Evolutionary conservation across 2,888 invertebrate genomes (phyloP).

Genomic region (Pinctada fucata): DNA sequence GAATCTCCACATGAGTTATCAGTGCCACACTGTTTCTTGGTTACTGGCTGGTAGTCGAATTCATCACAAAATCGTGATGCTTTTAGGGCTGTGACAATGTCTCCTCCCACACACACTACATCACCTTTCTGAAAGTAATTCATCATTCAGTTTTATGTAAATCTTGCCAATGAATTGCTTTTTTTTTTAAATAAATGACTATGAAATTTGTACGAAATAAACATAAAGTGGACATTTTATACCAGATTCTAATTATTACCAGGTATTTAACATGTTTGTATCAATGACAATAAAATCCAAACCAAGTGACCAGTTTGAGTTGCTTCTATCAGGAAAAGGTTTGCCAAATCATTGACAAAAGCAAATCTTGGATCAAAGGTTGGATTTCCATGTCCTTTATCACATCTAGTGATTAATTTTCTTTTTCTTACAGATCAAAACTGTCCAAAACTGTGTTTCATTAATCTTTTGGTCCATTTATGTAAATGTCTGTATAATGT

Average conservation of each 20-base stretch:
- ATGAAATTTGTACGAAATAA: neutral
- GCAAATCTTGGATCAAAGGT: too few relatives aligned
- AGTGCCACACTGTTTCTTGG: slow-evolving; percentile 27
- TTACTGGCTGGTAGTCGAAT: slow-evolving; percentile 54
- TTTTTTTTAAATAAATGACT: neutral
- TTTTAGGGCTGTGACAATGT: slow-evolving; percentile 54
- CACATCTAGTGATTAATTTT: too few relatives aligned
- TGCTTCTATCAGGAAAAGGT: too few relatives aligned
- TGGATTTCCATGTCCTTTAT: too few relatives aligned
- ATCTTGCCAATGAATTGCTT: too few relatives aligned
- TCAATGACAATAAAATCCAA: neutral
- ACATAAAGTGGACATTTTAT: neutral
- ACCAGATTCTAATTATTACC: neutral
- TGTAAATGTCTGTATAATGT: too few relatives aligned
- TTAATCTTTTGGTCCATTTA: too few relatives aligned
- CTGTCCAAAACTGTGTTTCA: too few relatives aligned
- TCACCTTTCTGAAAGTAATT: slow-evolving; percentile 51
- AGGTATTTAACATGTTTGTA: neutral
- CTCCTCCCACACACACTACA: slow-evolving; percentile 48
- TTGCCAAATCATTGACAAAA: too few relatives aligned
- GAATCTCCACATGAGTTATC: neutral
- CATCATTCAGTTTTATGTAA: too few relatives aligned
- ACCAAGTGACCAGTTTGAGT: too few relatives aligned
- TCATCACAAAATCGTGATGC: slow-evolving; percentile 58
- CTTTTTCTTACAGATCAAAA: too few relatives aligned